A percentile compares a stretch with the other conserved stretches of the same genome.
Conservation (phyloP, 2,888 invertebrate genomes). For the Tortrix viridana region DNA sequence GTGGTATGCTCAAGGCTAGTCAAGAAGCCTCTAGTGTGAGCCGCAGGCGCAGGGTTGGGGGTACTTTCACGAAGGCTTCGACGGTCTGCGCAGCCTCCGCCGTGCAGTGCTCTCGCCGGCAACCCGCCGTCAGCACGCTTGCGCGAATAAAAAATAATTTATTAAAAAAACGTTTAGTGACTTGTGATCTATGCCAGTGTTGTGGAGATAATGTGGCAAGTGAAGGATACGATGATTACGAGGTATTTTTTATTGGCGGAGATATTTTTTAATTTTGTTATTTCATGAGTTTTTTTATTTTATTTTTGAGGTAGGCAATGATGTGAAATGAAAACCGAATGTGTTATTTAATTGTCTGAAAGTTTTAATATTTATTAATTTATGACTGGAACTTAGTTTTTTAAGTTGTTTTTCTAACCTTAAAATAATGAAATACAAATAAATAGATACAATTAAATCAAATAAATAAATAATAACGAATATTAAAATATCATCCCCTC, state of each 20-base stretch:
- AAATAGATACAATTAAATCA: not conserved
- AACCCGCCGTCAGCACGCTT: conserved; percentile 63
- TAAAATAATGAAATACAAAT: not conserved
- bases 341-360: not conserved
- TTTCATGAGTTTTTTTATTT: not conserved
- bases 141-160: conserved; percentile 17
- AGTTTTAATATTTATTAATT: too few species aligned
- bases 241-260: conserved; percentile 18
- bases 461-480: not conserved
- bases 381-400: too few species aligned
- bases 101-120: conserved; percentile 63
- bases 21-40: conserved; percentile 14
- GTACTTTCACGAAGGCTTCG: conserved; percentile 59
- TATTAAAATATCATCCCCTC: not conserved
- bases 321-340: not conserved
- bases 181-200: conserved; percentile 63
- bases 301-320: not conserved
- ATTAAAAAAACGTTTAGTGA: conserved; percentile 22
- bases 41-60: conserved; percentile 28
- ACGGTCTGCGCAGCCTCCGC: conserved; percentile 46
- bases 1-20: not conserved
- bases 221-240: conserved; percentile 43
- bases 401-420: too few species aligned
- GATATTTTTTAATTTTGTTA: not conserved
- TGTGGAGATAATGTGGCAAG: conserved; percentile 34